Evolutionary conservation across 2,797 vertebrate genomes (phyloP).

Genomic region (Avahi laniger): DNA sequence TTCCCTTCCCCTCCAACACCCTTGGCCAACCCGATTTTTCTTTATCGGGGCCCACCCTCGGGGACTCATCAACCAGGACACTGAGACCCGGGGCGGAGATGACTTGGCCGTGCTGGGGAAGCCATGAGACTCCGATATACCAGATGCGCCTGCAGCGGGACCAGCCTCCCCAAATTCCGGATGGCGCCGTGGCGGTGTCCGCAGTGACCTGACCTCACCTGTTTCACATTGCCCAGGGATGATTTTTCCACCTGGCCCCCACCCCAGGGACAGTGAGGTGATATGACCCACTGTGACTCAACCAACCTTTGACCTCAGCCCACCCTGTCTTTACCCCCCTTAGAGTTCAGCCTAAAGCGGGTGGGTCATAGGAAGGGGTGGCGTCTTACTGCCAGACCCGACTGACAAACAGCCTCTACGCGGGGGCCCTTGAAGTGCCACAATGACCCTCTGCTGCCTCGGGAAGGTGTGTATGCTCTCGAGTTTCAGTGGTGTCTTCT

Average conservation of each 20-base stretch:
- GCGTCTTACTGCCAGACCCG: not conserved
- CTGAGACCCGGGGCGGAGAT: not conserved
- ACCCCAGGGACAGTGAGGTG: not conserved
- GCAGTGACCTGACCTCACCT: not conserved
- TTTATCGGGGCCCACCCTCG: not conserved
- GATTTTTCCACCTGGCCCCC: not conserved
- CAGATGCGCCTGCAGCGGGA: too few relatives aligned
- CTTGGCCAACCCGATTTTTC: not conserved
- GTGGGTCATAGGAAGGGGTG: not conserved
- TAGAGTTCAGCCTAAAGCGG: not conserved
- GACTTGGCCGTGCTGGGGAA: not conserved
- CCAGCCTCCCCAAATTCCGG: not conserved
- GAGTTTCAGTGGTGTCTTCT: not conserved
- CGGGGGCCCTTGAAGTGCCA: fast-evolving
- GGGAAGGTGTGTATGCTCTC: not conserved
- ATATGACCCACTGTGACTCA: not conserved
- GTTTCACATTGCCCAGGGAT: not conserved
- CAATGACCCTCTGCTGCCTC: fast-evolving
- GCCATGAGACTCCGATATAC: not conserved
- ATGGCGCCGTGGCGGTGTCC: not conserved
- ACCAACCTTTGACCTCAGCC: not conserved
- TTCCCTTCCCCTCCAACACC: not conserved
- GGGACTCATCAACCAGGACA: not conserved
- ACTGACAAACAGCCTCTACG: not conserved
- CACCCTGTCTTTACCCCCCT: not conserved